phyloP scores from a whole-genome alignment of 2,888 invertebrate genomes.

The Nasonia oneida region DNA sequence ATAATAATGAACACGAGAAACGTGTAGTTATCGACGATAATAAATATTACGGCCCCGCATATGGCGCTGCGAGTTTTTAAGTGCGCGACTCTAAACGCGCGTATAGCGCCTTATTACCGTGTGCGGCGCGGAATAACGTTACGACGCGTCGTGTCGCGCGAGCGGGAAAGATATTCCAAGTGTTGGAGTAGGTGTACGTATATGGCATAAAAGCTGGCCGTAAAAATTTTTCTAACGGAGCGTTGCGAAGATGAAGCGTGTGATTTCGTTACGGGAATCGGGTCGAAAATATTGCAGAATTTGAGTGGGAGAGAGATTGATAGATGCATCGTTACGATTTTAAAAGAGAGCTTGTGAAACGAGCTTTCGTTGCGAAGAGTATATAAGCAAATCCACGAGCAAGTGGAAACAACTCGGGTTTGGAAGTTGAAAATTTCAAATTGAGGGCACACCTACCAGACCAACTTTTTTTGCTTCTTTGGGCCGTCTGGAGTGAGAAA shows the following conservation, averaged over 20 bases:
- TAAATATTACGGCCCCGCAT: slow-evolving; percentile 36
- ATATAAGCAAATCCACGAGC: no score
- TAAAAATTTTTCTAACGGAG: neutral
- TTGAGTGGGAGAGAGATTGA: no score
- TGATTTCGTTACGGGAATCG: neutral
- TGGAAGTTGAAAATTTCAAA: no score
- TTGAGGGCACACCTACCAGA: no score
- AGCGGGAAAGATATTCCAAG: neutral
- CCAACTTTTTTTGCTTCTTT: no score
- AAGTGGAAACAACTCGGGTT: no score
- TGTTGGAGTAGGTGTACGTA: no score
- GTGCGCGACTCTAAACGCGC: neutral
- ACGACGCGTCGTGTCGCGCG: neutral
- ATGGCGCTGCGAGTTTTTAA: neutral
- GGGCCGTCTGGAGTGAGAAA: no score
- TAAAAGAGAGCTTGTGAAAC: no score
- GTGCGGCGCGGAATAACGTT: neutral
- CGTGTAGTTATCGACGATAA: slow-evolving; percentile 37
- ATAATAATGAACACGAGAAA: slow-evolving; percentile 51
- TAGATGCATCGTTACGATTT: no score
- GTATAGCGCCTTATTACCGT: neutral
- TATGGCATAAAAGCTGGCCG: neutral
- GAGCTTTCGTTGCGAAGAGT: no score
- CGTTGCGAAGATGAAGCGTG: neutral
- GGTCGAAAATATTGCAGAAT: neutral